Conservation (phyloP, 2,113 vertebrate genomes). For the Micronisus gabar region DNA sequence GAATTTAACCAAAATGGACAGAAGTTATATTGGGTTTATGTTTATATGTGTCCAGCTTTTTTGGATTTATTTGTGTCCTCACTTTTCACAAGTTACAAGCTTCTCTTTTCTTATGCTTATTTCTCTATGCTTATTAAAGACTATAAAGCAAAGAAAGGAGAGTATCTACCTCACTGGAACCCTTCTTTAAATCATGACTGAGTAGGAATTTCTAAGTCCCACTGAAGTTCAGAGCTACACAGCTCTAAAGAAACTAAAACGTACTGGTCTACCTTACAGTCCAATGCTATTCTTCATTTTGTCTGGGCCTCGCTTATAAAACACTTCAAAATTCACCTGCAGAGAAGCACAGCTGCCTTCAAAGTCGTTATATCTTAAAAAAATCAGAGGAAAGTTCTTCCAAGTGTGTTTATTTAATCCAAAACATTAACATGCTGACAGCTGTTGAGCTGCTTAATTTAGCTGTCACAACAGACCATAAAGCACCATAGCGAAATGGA, state of each 20-base stretch:
- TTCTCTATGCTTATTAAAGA: background rate
- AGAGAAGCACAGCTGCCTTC: background rate
- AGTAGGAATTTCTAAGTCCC: background rate
- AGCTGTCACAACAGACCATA: slow-evolving; percentile 16
- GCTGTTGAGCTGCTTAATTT: slow-evolving; percentile 35
- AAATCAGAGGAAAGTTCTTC: slow-evolving; percentile 47
- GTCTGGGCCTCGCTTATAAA: background rate
- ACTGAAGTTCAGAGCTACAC: background rate
- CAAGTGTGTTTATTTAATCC: slow-evolving; percentile 22
- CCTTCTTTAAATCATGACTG: background rate
- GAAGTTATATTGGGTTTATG: background rate
- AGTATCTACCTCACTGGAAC: background rate
- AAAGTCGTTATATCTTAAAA: background rate
- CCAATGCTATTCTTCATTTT: background rate
- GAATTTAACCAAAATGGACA: background rate
- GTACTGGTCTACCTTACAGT: background rate
- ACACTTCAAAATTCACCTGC: background rate
- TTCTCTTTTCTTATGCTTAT: background rate
- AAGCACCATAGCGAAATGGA: slow-evolving; percentile 18
- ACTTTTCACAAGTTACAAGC: background rate
- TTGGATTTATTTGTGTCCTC: background rate
- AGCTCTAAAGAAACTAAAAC: background rate
- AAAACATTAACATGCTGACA: background rate
- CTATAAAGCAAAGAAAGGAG: background rate
- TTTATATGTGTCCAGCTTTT: background rate